Percentiles rank a stretch among this genome's conserved stretches.
Conservation (phyloP, 2,113 vertebrate genomes). For the Spermophilus dauricus region DNA sequence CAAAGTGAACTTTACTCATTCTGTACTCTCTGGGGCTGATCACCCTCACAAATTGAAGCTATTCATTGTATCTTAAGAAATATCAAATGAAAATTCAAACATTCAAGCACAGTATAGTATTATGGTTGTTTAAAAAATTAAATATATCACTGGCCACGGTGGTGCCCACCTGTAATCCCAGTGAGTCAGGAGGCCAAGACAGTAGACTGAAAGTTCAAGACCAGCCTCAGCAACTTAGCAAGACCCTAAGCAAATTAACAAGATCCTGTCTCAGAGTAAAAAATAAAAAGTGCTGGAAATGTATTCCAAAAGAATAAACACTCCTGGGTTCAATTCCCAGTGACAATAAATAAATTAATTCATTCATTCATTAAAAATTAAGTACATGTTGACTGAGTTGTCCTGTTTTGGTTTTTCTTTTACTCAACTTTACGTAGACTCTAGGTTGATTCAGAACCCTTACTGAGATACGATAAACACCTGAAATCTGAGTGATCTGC, state of each 20-base stretch:
- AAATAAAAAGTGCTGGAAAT: too few species aligned
- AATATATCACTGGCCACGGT: neutral
- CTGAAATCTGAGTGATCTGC: neutral
- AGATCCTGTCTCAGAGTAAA: too few species aligned
- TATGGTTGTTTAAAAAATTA: constrained; percentile 54
- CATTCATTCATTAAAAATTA: constrained; percentile 33
- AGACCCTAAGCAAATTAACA: too few species aligned
- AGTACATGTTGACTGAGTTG: constrained; percentile 9
- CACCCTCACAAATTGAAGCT: neutral
- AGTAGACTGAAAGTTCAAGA: too few species aligned
- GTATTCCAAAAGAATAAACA: too few species aligned
- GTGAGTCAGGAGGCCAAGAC: too few species aligned
- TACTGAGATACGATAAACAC: constrained; percentile 15
- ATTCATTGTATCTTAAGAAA: constrained; percentile 12
- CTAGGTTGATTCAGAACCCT: constrained; percentile 12
- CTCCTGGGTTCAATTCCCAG: too few species aligned
- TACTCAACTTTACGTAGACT: neutral
- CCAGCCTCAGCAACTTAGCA: too few species aligned
- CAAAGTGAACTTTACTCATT: neutral
- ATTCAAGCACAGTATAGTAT: neutral
- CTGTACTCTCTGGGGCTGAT: neutral
- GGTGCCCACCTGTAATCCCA: too few species aligned
- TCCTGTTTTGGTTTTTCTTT: neutral
- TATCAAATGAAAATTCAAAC: constrained; percentile 43
- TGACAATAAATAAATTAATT: too few species aligned